Percentiles rank a stretch among this genome's conserved stretches.
These are phyloP conservation scores for Marmota monax DNA, from an alignment of 2,113 vertebrate genomes.

Conservation along the genomic window DNA sequence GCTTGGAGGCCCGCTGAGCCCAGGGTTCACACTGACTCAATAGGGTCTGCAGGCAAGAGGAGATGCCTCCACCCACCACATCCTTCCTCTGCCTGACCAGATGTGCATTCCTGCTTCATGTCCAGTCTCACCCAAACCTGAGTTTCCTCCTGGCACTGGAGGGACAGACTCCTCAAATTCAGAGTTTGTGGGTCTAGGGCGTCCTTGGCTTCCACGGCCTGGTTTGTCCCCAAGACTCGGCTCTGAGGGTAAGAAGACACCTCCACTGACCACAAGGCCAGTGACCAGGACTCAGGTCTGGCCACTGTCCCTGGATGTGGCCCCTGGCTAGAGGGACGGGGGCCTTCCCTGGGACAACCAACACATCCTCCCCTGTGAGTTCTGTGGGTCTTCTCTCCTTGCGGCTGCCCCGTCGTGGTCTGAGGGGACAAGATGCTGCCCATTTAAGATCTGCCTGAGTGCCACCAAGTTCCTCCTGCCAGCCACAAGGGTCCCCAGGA, in stretches of 20 bases:
- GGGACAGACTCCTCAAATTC: neutral
- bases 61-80: no score
- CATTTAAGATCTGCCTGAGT: rapidly evolving
- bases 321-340: neutral
- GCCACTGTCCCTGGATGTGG: neutral
- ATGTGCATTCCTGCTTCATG: no score
- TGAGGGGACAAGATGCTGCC: rapidly evolving
- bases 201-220: no score
- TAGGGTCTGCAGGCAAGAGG: neutral
- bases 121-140: neutral
- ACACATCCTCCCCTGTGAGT: neutral
- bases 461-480: no score
- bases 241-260: rapidly evolving
- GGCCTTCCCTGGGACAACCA: neutral
- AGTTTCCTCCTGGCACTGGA: neutral
- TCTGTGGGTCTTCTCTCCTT: rapidly evolving
- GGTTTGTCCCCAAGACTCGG: neutral
- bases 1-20: no score
- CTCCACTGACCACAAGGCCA: rapidly evolving
- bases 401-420: rapidly evolving
- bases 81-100: no score
- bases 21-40: neutral
- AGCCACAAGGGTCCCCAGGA: no score
- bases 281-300: neutral
- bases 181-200: rapidly evolving